Evolutionary conservation across 2,888 invertebrate genomes (phyloP).

Genomic region (Ligdia adustata): DNA sequence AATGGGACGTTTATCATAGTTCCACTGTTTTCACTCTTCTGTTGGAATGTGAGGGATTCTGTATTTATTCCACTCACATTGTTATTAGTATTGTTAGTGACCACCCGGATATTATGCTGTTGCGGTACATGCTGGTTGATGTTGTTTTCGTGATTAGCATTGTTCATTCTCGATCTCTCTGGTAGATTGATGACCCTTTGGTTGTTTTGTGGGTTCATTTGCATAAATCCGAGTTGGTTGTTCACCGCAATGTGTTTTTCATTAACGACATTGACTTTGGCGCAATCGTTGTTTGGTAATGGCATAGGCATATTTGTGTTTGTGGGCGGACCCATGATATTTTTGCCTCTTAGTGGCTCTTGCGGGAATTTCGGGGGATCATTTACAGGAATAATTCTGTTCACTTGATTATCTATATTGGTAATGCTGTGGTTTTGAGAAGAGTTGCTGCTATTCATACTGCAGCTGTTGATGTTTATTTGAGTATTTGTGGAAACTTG

Average conservation of each 20-base stretch:
- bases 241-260: constrained; percentile 75
- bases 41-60: constrained; percentile 72
- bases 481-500: constrained; percentile 64
- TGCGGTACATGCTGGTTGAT: constrained; percentile 72
- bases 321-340: constrained; percentile 67
- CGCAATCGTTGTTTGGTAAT: constrained; percentile 66
- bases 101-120: constrained; percentile 77
- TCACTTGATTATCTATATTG: constrained; percentile 66
- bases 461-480: constrained; percentile 75
- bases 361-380: constrained; percentile 69
- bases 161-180: constrained; percentile 70
- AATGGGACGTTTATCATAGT: constrained; percentile 81
- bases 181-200: constrained; percentile 73
- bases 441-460: constrained; percentile 61
- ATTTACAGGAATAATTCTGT: constrained; percentile 61
- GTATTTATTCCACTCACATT: constrained; percentile 61
- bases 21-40: constrained; percentile 66
- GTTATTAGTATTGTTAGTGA: constrained; percentile 67
- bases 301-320: constrained; percentile 60
- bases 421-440: constrained; percentile 60
- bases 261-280: constrained; percentile 70
- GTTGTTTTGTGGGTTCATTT: constrained; percentile 75
- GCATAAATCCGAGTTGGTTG: constrained; percentile 76
- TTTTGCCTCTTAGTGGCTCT: constrained; percentile 72
- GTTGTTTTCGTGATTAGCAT: constrained; percentile 63